Conservation (phyloP, 2,888 invertebrate genomes). For the Ochlodes sylvanus region DNA sequence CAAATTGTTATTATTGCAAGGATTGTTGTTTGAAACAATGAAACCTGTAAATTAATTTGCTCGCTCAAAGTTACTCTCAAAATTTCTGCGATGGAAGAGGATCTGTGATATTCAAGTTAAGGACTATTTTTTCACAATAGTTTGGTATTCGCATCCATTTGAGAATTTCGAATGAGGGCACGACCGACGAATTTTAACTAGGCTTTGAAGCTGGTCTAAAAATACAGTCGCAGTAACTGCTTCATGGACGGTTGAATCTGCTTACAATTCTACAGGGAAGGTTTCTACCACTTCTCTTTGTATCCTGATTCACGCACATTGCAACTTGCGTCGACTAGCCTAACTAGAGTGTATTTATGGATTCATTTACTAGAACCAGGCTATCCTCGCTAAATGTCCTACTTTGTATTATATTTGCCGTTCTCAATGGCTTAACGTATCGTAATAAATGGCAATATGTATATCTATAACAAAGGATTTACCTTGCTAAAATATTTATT, state of each 20-base stretch:
- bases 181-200: conserved; percentile 25
- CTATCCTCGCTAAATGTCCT: not conserved
- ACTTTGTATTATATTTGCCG: too few relatives aligned
- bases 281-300: conserved; percentile 4
- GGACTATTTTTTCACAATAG: conserved; percentile 26
- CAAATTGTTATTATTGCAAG: too few relatives aligned
- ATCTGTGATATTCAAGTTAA: conserved; percentile 18
- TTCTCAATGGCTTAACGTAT: too few relatives aligned
- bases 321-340: too few relatives aligned
- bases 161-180: conserved; percentile 24
- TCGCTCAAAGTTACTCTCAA: not conserved
- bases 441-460: too few relatives aligned
- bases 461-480: too few relatives aligned
- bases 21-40: too few relatives aligned
- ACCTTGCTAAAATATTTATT: too few relatives aligned
- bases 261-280: conserved; percentile 3
- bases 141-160: conserved; percentile 23
- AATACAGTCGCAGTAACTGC: conserved; percentile 5
- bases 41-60: too few relatives aligned
- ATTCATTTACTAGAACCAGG: not conserved
- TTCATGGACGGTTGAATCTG: conserved; percentile 6
- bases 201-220: conserved; percentile 18
- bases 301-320: conserved; percentile 1
- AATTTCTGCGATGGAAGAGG: not conserved
- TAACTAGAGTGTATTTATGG: too few relatives aligned